These are phyloP conservation scores for Mungos mungo DNA, from an alignment of 2,113 vertebrate genomes.

Conservation along the genomic window DNA sequence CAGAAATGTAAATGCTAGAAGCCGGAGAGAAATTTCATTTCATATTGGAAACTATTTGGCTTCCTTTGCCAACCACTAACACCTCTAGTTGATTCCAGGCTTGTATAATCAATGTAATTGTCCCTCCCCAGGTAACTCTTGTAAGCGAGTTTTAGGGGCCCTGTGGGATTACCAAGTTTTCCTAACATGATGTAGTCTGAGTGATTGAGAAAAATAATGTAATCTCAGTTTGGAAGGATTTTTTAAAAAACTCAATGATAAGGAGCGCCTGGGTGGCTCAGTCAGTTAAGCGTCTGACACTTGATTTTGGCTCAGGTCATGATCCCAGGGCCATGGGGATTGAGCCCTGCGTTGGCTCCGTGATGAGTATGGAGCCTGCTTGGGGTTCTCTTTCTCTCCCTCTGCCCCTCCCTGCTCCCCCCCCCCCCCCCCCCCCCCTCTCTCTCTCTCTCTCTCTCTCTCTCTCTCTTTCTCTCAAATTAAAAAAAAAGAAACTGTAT, in stretches of 20 bases:
- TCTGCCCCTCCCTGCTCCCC: too few species aligned
- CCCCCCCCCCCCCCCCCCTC: too few species aligned
- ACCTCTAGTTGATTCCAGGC: not conserved
- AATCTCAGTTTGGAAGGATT: not conserved
- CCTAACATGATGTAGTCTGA: not conserved
- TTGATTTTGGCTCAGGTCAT: too few species aligned
- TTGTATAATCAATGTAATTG: not conserved
- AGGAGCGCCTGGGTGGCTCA: not conserved
- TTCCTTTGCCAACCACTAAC: not conserved
- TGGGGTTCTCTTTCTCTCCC: too few species aligned
- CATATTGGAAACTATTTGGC: not conserved
- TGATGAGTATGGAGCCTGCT: too few species aligned
- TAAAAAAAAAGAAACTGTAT: not conserved
- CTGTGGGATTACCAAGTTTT: slow-evolving; percentile 27
- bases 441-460: too few species aligned
- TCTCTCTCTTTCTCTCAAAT: too few species aligned
- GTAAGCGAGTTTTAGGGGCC: not conserved
- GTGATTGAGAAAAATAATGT: not conserved
- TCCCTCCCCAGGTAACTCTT: not conserved
- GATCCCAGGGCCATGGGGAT: too few species aligned
- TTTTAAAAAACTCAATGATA: not conserved
- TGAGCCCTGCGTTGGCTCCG: too few species aligned
- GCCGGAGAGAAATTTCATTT: slow-evolving; percentile 50
- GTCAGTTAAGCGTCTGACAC: too few species aligned
- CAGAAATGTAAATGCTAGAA: not conserved